These are phyloP conservation scores for Macrotis lagotis DNA, from an alignment of 2,113 vertebrate genomes.

Conservation along the genomic window DNA sequence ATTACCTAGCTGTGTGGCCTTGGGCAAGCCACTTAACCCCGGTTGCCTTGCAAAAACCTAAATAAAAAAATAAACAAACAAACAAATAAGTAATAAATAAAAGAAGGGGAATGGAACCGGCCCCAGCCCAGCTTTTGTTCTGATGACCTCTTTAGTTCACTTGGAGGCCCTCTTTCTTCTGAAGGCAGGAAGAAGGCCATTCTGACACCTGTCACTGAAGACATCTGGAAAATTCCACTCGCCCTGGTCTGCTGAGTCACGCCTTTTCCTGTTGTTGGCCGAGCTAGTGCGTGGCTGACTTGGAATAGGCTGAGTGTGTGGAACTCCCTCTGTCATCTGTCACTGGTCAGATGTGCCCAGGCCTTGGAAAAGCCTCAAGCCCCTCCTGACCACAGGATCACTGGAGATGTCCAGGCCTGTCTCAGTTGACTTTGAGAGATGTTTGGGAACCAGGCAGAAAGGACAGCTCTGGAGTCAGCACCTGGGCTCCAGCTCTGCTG, in stretches of 20 bases:
- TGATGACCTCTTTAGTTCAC: not conserved
- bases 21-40: too few species aligned
- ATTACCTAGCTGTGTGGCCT: too few species aligned
- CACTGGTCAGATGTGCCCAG: not conserved
- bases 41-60: too few species aligned
- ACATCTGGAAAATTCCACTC: constrained; percentile 47
- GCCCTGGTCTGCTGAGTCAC: constrained; percentile 72
- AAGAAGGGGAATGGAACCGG: not conserved
- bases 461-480: too few species aligned
- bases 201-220: not conserved
- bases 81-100: too few species aligned
- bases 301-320: not conserved
- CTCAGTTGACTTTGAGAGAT: not conserved
- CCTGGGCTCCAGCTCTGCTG: not conserved
- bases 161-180: not conserved
- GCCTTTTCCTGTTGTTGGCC: constrained; percentile 1
- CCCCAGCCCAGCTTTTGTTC: too few species aligned
- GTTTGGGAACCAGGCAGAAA: not conserved
- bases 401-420: not conserved
- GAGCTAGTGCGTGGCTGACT: not conserved
- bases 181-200: not conserved
- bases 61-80: too few species aligned
- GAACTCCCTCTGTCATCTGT: constrained; percentile 3
- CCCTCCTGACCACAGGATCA: not conserved
- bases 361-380: not conserved